These are phyloP conservation scores for Acronicta leporina DNA, from an alignment of 2,888 invertebrate genomes.

Conservation along the genomic window DNA sequence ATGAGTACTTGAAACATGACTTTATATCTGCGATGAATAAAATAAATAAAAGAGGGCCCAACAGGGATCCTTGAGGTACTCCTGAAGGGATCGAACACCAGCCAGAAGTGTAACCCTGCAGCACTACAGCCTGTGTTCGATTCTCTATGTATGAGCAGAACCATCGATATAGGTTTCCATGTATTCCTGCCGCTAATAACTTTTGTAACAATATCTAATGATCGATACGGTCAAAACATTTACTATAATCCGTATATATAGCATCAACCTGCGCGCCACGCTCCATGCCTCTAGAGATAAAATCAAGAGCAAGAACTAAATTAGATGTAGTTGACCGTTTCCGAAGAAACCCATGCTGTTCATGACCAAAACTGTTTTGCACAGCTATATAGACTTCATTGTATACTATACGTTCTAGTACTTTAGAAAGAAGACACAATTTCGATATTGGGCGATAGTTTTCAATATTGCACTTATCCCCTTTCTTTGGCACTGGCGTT, in stretches of 20 bases:
- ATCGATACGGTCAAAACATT: constrained; percentile 7
- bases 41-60: no score
- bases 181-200: constrained; percentile 10
- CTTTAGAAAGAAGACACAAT: constrained; percentile 23
- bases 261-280: not conserved
- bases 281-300: constrained; percentile 8
- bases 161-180: no score
- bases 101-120: constrained; percentile 5
- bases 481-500: no score
- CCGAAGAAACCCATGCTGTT: constrained; percentile 45
- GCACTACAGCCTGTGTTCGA: no score
- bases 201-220: constrained; percentile 4
- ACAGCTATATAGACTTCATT: constrained; percentile 26
- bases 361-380: constrained; percentile 11
- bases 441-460: no score
- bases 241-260: constrained; percentile 26
- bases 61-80: constrained; percentile 6
- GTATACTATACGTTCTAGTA: constrained; percentile 37
- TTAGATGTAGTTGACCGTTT: constrained; percentile 48
- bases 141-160: no score
- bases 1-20: not conserved
- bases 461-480: no score
- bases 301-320: constrained; percentile 14
- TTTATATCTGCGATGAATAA: constrained; percentile 13
- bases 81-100: constrained; percentile 14